phyloP scores from a whole-genome alignment of 2,113 vertebrate genomes.

The Oophaga pumilio region DNA sequence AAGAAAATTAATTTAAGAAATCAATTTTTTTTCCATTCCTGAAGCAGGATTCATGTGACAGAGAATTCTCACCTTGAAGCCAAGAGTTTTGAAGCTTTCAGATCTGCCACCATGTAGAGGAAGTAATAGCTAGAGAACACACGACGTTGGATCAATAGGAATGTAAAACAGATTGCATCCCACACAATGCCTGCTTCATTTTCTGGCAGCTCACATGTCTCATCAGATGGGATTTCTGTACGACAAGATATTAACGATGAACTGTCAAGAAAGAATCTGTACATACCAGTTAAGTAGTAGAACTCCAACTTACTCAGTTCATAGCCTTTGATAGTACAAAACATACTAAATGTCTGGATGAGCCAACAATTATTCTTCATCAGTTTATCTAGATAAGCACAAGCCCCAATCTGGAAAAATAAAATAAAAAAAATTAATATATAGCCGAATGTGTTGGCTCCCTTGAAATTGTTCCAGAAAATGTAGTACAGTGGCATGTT shows the following conservation, averaged over 20 bases:
- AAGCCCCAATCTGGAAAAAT: constrained; percentile 69
- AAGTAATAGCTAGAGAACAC: constrained; percentile 79
- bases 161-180: constrained; percentile 76
- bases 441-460: too few relatives aligned
- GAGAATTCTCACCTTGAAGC: constrained; percentile 69
- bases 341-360: constrained; percentile 75
- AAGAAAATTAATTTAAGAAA: too few relatives aligned
- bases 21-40: too few relatives aligned
- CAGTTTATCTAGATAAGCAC: constrained; percentile 71
- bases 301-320: constrained; percentile 67
- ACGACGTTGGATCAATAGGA: constrained; percentile 73
- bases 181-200: constrained; percentile 77
- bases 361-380: constrained; percentile 74
- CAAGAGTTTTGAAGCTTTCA: constrained; percentile 73
- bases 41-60: neutral
- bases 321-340: constrained; percentile 75
- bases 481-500: too few relatives aligned
- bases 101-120: constrained; percentile 75
- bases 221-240: constrained; percentile 68
- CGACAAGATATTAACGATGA: neutral
- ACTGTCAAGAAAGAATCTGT: too few relatives aligned
- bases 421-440: neutral
- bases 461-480: too few relatives aligned
- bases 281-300: neutral
- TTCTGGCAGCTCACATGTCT: constrained; percentile 72